phyloP scores from a whole-genome alignment of 2,797 vertebrate genomes.

The Eurystomus glaucurus region DNA sequence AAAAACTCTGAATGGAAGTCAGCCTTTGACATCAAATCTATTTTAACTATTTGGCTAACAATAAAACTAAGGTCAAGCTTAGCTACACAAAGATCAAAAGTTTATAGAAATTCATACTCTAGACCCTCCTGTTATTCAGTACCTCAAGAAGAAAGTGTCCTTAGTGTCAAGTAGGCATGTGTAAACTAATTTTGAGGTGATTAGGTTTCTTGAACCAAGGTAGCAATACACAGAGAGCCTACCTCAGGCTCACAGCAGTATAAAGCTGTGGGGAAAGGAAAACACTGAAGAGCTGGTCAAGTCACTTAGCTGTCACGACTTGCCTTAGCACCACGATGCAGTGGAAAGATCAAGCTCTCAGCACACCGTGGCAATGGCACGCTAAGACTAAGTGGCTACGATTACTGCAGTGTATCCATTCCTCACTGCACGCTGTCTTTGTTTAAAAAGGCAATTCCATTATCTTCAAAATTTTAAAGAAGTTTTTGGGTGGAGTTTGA shows the following conservation, averaged over 20 bases:
- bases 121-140: not conserved
- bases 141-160: not conserved
- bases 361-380: not conserved
- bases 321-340: not conserved
- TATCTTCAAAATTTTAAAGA: not conserved
- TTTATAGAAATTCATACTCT: not conserved
- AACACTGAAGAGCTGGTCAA: not conserved
- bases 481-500: not conserved
- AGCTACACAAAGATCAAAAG: not conserved
- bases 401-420: not conserved
- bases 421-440: fast-evolving
- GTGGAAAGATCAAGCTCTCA: not conserved
- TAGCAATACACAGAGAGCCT: not conserved
- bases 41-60: conserved; percentile 11
- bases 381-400: not conserved
- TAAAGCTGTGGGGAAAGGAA: not conserved
- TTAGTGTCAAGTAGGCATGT: not conserved
- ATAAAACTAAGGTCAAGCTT: not conserved
- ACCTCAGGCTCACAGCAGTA: not conserved
- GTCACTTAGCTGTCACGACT: not conserved
- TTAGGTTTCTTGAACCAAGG: not conserved
- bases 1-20: not conserved
- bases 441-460: not conserved
- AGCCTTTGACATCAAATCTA: not conserved
- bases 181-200: not conserved